These are phyloP conservation scores for Cottus gobio DNA, from an alignment of 2,113 vertebrate species.

Conservation along the genomic window DNA sequence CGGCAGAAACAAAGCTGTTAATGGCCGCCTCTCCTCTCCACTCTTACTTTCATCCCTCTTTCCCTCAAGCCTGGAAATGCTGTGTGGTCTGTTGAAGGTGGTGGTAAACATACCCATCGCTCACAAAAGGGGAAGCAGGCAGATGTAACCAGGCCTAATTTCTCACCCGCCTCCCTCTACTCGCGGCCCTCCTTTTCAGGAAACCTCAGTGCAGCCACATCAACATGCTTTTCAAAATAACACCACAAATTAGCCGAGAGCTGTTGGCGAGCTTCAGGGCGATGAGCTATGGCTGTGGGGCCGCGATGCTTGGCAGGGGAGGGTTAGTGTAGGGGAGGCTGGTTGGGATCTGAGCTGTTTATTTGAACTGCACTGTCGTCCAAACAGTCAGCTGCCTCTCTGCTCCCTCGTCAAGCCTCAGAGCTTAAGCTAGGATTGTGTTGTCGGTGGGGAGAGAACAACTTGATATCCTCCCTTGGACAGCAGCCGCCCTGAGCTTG, in stretches of 20 bases:
- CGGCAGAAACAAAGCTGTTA: conserved; percentile 56
- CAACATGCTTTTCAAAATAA: conserved; percentile 72
- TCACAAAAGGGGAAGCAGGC: conserved; percentile 28
- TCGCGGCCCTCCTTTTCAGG: conserved; percentile 20
- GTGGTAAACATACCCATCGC: conserved; percentile 42
- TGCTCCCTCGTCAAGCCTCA: conserved; percentile 76
- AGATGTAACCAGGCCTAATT: conserved; percentile 34
- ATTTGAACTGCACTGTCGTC: conserved; percentile 81
- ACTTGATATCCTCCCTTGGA: conserved; percentile 79
- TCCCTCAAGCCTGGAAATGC: conserved; percentile 33
- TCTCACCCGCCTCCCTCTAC: conserved; percentile 41
- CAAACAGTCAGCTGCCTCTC: conserved; percentile 82
- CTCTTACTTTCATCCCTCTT: conserved; percentile 24
- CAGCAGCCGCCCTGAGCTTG: conserved; percentile 72
- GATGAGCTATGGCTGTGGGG: conserved; percentile 70
- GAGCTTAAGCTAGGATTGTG: conserved; percentile 74
- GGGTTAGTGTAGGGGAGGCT: conserved; percentile 61
- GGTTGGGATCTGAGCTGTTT: conserved; percentile 78
- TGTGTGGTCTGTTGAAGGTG: conserved; percentile 56
- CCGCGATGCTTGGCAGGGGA: conserved; percentile 56
- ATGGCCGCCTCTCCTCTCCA: conserved; percentile 36
- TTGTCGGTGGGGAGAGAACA: conserved; percentile 74
- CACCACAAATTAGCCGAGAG: conserved; percentile 68
- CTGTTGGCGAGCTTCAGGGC: conserved; percentile 52
- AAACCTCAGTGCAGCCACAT: conserved; percentile 58